Percentiles rank a stretch among this genome's conserved stretches.
phyloP scores from a whole-genome alignment of 2,797 vertebrate species.

The Anableps anableps region DNA sequence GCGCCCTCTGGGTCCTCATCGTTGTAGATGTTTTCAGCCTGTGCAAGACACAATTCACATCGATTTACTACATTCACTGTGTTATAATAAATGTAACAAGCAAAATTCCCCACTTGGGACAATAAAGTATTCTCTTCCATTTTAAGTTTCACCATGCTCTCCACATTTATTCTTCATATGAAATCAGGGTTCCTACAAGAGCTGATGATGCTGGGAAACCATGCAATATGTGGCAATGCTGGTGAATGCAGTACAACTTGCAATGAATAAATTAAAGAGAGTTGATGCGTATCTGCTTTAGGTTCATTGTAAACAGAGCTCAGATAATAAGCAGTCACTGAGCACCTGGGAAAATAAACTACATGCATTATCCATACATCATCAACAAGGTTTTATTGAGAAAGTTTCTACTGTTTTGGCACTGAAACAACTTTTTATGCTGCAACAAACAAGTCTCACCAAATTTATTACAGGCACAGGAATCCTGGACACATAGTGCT shows the following conservation, averaged over 20 bases:
- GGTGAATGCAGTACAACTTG: not conserved
- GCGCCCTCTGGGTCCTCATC: constrained; percentile 97
- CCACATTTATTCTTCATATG: not conserved
- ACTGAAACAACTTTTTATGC: not conserved
- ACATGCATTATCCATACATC: not conserved
- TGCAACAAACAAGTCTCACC: not conserved
- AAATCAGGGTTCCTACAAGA: no score
- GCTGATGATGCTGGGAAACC: not conserved
- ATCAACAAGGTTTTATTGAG: not conserved
- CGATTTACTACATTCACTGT: not conserved
- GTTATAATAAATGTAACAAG: constrained; percentile 24
- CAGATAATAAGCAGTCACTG: not conserved
- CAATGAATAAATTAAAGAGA: not conserved
- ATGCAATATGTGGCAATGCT: not conserved
- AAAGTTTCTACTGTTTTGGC: not conserved
- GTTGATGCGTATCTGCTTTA: not conserved
- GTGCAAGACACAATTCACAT: constrained; percentile 18
- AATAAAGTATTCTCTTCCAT: not conserved
- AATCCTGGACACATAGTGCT: no score
- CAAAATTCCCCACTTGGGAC: not conserved
- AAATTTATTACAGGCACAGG: not conserved
- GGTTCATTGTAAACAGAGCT: not conserved
- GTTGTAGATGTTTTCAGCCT: constrained; percentile 99
- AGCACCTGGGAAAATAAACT: not conserved
- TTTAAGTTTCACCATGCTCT: not conserved